Percentiles rank a stretch among this genome's conserved stretches.
These are phyloP conservation scores for Tryphoninae sp. DNA, from an alignment of 2,888 invertebrate species.

Conservation along the genomic window DNA sequence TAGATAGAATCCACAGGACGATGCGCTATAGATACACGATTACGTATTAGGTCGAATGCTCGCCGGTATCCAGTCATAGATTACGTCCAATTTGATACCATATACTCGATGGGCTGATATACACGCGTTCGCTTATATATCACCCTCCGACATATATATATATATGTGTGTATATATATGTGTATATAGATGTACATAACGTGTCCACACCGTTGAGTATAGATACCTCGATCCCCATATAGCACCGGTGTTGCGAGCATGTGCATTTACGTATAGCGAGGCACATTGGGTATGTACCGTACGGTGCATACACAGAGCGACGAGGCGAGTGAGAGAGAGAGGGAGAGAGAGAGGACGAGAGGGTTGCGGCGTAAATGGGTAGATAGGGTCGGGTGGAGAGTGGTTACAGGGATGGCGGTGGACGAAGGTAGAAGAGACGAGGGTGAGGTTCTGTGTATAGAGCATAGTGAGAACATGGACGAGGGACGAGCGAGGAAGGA, in stretches of 20 bases:
- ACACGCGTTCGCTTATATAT: slow-evolving; percentile 38
- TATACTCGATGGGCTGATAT: slow-evolving; percentile 65
- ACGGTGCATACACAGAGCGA: slow-evolving; percentile 53
- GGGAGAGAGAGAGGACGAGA: slow-evolving; percentile 28
- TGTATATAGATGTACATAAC: slow-evolving; percentile 26
- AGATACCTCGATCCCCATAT: slow-evolving; percentile 22
- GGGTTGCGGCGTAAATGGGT: slow-evolving; percentile 68
- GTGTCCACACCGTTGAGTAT: slow-evolving; percentile 23
- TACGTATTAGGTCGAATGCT: slow-evolving; percentile 61
- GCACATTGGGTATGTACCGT: slow-evolving; percentile 29
- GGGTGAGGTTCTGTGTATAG: slow-evolving; percentile 61
- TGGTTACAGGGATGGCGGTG: slow-evolving; percentile 71
- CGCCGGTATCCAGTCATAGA: slow-evolving; percentile 64
- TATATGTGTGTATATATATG: not conserved
- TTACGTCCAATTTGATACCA: slow-evolving; percentile 77
- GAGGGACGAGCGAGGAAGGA: slow-evolving; percentile 59
- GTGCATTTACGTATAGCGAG: slow-evolving; percentile 45
- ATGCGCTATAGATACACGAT: slow-evolving; percentile 38
- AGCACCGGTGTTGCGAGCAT: slow-evolving; percentile 23
- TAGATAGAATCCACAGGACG: not conserved
- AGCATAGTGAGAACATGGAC: slow-evolving; percentile 66
- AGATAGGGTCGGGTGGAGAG: slow-evolving; percentile 72
- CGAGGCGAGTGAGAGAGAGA: too few relatives aligned
- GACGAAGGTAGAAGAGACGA: slow-evolving; percentile 66
- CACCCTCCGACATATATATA: slow-evolving; percentile 27